These are phyloP conservation scores for Pantherophis guttatus DNA, from an alignment of 2,113 vertebrate genomes.

Conservation along the genomic window DNA sequence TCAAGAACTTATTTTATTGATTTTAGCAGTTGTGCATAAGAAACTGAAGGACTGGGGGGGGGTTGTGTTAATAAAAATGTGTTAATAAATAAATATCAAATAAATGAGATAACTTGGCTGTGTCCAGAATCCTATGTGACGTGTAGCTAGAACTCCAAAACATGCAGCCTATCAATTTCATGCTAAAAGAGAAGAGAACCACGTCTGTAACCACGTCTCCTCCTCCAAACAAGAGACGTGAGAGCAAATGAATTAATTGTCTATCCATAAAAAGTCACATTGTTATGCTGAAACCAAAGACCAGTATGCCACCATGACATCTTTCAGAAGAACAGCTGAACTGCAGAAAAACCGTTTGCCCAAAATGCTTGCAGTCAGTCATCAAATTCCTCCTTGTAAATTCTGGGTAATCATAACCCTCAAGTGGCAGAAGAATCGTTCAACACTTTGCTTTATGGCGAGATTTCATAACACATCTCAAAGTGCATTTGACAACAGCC, in stretches of 20 bases:
- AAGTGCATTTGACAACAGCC: constrained; percentile 9
- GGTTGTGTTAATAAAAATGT: neutral
- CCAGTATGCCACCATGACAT: neutral
- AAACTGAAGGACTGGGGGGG: neutral
- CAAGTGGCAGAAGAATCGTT: constrained; percentile 11
- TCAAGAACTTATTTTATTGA: neutral
- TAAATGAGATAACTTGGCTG: neutral
- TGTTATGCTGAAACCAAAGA: neutral
- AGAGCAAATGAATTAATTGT: neutral
- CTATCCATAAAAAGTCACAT: constrained; percentile 16
- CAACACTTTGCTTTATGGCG: constrained; percentile 31
- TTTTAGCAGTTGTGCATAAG: neutral
- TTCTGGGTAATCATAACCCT: constrained; percentile 19
- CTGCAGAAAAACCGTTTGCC: constrained; percentile 16
- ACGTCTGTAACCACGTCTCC: neutral
- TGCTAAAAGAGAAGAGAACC: neutral
- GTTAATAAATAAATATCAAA: too few relatives aligned
- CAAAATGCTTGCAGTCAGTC: constrained; percentile 1
- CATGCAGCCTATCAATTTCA: neutral
- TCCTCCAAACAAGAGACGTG: neutral
- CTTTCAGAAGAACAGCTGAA: constrained; percentile 15
- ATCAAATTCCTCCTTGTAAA: constrained; percentile 7
- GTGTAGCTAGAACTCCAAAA: neutral
- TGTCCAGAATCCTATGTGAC: neutral
- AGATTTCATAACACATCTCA: constrained; percentile 27